Evolutionary conservation across 2,797 vertebrate genomes (phyloP).

Genomic region (Chanos chanos): DNA sequence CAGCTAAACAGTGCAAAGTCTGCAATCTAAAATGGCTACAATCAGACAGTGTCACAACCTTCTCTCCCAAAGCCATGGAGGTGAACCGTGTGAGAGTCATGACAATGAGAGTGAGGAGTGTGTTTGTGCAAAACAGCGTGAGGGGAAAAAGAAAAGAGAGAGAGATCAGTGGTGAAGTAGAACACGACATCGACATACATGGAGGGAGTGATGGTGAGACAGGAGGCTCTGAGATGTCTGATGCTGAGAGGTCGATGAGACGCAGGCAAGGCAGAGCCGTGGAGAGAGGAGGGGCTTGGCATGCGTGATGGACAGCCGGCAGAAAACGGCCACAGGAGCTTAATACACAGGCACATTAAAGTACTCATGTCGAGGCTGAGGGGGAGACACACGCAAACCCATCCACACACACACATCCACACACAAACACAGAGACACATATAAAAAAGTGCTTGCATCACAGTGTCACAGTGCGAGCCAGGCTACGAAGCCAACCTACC

Average conservation of each 20-base stretch:
- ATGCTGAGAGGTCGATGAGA: slow-evolving; percentile 73
- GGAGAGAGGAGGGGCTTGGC: slow-evolving; percentile 74
- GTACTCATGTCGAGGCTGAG: slow-evolving; percentile 96
- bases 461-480: too few species aligned
- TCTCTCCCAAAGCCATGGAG: too few species aligned
- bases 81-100: too few species aligned
- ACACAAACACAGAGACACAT: slow-evolving; percentile 20
- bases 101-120: neutral
- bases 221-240: slow-evolving; percentile 57
- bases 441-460: neutral
- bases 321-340: slow-evolving; percentile 79
- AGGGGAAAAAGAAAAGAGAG: neutral
- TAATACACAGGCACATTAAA: slow-evolving; percentile 99
- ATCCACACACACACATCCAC: neutral
- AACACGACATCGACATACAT: slow-evolving; percentile 5
- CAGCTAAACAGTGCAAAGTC: too few species aligned
- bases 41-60: too few species aligned
- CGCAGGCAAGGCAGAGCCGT: slow-evolving; percentile 73
- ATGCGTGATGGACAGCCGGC: slow-evolving; percentile 74
- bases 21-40: too few species aligned
- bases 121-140: neutral
- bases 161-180: neutral
- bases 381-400: slow-evolving; percentile 39
- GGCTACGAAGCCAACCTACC: too few species aligned
- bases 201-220: neutral